Percentiles rank a stretch among this genome's conserved stretches.
Evolutionary conservation across 1,140 invertebrate genomes (phyloP).

Genomic region (Dysdera silvatica): DNA sequence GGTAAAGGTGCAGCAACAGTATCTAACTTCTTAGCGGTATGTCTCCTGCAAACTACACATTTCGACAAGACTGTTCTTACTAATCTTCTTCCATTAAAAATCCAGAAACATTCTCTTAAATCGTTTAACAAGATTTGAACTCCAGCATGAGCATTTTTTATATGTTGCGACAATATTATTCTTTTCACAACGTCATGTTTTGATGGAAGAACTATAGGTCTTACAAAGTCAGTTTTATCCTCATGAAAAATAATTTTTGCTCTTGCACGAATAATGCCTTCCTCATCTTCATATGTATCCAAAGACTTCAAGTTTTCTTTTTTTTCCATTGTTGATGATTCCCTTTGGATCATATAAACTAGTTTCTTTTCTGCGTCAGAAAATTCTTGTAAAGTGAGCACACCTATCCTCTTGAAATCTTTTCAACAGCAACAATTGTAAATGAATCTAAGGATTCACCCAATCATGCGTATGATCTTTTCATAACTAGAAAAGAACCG

Average conservation of each 20-base stretch:
- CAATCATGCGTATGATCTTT: background rate
- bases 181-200: background rate
- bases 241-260: background rate
- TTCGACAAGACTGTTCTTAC: background rate
- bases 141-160: constrained; percentile 2
- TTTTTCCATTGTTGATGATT: background rate
- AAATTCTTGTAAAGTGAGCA: background rate
- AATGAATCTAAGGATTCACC: background rate
- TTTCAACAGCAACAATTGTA: background rate
- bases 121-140: constrained; percentile 2
- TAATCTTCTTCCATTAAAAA: background rate
- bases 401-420: background rate
- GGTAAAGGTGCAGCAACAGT: background rate
- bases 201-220: background rate
- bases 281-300: background rate
- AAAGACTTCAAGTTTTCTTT: background rate
- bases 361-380: background rate
- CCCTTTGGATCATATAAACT: background rate
- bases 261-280: background rate
- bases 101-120: constrained; percentile 6
- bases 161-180: background rate
- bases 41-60: constrained; percentile 8
- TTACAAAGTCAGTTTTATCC: background rate
- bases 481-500: background rate
- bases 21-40: background rate